Evolutionary conservation across 2,113 vertebrate genomes (phyloP), one percentile per base, ranked within the genome.

Genomic region (Chloebia gouldiae): DNA sequence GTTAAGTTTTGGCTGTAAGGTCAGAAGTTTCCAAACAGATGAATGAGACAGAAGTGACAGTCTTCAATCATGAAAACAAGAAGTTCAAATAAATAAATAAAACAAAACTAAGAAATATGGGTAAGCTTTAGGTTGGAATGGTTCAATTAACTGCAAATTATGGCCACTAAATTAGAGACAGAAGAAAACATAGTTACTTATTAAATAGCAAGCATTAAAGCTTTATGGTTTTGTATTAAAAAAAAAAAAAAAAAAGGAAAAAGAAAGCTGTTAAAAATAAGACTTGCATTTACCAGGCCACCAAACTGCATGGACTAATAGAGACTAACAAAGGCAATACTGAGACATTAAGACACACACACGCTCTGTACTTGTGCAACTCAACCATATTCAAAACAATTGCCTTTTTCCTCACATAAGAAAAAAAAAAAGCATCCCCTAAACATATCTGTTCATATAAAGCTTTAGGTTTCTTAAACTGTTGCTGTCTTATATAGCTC

Each of bases 11-110:
- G 82, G 91, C 50, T 87, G 89, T 61, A 87, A 93, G 93, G 85
- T 91, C 56, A 73, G 85, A 92, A 78, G 84, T 92, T 93, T 91
- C 90, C 90, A 78, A 90, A 88, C 57, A 93, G 80, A 92, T 95
- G 89, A 93, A 92, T 54, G 93, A 96, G 69, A 91, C 71, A 66
- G 80, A 95, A 92, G 82, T 81, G 40, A 89, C 95, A 91, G 80
- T 96, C 91, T 87, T 93, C 89, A 86, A 49, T 94, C 78, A 85
- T 33, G 92, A 93, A 92, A 97, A 94, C 75, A 90, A 76, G 65
- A 95, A 91, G 84, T 96, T 97, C 94, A 97, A 97, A 96, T 97
- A 97, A 97, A 97, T 97, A 97, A 97, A 97, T 92, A 96, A 96
- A 96, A 94, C 90, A 95, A 95, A 93, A 96, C 90, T 91, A 95